phyloP scores from a whole-genome alignment of 1,140 invertebrate genomes.

The Maconellicoccus hirsutus region DNA sequence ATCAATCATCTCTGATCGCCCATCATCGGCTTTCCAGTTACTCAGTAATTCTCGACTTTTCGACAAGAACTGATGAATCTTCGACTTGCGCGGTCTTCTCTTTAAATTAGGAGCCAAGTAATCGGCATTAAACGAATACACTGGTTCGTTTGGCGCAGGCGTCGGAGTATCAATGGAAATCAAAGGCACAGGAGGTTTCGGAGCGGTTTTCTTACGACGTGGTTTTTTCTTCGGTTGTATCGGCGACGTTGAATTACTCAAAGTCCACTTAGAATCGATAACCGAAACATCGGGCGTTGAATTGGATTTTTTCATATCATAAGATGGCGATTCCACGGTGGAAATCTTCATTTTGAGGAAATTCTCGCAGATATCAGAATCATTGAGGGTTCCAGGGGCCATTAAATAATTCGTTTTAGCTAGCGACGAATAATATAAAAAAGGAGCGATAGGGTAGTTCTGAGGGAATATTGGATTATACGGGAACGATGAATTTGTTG shows the following conservation, averaged over 20 bases:
- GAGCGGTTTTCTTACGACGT: neutral
- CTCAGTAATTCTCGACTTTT: slow-evolving; percentile 11
- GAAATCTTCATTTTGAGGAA: neutral
- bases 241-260: neutral
- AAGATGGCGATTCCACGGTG: neutral
- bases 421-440: neutral
- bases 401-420: neutral
- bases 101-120: neutral
- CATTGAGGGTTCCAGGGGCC: neutral
- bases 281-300: neutral
- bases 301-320: neutral
- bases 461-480: neutral
- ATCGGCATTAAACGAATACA: too few species aligned
- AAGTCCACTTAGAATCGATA: neutral
- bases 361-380: neutral
- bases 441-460: neutral
- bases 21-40: neutral
- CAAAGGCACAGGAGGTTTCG: neutral
- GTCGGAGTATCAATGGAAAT: neutral
- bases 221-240: neutral
- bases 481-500: neutral
- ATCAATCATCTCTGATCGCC: neutral
- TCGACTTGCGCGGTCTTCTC: neutral
- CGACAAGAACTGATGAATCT: neutral
- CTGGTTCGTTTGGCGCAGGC: too few species aligned